phyloP scores from a whole-genome alignment of 2,797 vertebrate species.

The Adrianichthys oophorus region DNA sequence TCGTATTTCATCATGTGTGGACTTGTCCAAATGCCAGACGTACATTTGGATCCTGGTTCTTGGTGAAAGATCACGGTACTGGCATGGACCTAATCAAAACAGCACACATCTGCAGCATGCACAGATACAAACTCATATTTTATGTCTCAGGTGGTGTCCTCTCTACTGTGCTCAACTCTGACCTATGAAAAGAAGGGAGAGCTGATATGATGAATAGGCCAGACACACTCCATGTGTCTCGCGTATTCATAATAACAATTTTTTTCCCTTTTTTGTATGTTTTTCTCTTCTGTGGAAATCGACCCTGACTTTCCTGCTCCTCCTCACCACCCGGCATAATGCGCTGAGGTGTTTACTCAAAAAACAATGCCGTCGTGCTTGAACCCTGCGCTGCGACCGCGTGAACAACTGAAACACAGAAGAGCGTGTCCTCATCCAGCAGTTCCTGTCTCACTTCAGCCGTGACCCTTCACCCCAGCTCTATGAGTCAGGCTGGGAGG shows the following conservation, averaged over 20 bases:
- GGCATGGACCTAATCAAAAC: conserved; percentile 53
- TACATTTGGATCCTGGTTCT: conserved; percentile 72
- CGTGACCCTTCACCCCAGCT: conserved; percentile 59
- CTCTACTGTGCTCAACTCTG: conserved; percentile 52
- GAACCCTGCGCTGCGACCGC: conserved; percentile 18
- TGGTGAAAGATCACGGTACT: conserved; percentile 49
- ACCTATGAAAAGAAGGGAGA: conserved; percentile 61
- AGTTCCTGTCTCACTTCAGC: conserved; percentile 60
- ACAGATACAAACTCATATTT: conserved; percentile 20
- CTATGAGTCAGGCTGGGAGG: conserved; percentile 69
- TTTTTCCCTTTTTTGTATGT: conserved; percentile 65
- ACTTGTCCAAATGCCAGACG: conserved; percentile 57
- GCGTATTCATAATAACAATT: conserved; percentile 43
- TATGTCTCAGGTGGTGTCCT: conserved; percentile 29
- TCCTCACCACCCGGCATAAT: conserved; percentile 17
- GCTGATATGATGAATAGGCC: conserved; percentile 66
- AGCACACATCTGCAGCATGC: conserved; percentile 25
- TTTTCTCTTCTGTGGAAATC: conserved; percentile 46
- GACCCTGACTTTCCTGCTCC: conserved; percentile 18
- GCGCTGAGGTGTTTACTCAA: conserved; percentile 61
- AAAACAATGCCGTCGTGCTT: conserved; percentile 45
- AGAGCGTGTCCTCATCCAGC: conserved; percentile 57
- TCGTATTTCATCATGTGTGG: conserved; percentile 58
- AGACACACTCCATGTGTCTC: conserved; percentile 44
- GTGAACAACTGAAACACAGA: conserved; percentile 41